These are phyloP conservation scores for Limnephilus rhombicus DNA, from an alignment of 2,888 invertebrate genomes.

Conservation along the genomic window DNA sequence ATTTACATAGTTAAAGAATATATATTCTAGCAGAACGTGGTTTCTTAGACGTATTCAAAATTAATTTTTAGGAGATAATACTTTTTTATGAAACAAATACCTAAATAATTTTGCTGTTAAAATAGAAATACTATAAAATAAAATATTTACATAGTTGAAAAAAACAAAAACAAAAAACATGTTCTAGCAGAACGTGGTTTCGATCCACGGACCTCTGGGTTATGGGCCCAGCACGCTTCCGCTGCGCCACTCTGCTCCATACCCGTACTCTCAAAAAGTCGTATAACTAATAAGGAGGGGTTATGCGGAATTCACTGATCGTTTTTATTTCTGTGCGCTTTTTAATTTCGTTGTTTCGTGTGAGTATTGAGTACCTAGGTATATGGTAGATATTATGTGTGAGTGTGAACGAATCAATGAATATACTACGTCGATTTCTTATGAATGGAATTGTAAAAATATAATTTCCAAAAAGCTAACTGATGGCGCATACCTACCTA, in stretches of 20 bases:
- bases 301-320: background rate
- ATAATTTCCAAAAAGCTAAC: too few relatives aligned
- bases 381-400: too few relatives aligned
- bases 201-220: constrained; percentile 96
- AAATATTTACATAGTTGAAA: constrained; percentile 41
- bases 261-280: background rate
- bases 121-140: background rate
- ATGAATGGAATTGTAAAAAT: too few relatives aligned
- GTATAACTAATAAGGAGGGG: background rate
- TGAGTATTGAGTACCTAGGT: too few relatives aligned
- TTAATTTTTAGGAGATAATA: too few relatives aligned
- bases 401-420: too few relatives aligned
- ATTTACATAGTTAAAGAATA: constrained; percentile 39
- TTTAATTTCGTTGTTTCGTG: background rate
- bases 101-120: background rate
- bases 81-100: too few relatives aligned
- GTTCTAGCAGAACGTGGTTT: constrained; percentile 89
- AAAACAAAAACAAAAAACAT: constrained; percentile 47
- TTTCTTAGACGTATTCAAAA: constrained; percentile 74
- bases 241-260: constrained; percentile 89
- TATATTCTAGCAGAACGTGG: constrained; percentile 85
- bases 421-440: too few relatives aligned
- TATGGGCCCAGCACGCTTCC: constrained; percentile 92
- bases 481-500: too few relatives aligned
- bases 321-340: background rate